Evolutionary conservation across 2,888 invertebrate species (phyloP).

Genomic region (Penaeus monodon): DNA sequence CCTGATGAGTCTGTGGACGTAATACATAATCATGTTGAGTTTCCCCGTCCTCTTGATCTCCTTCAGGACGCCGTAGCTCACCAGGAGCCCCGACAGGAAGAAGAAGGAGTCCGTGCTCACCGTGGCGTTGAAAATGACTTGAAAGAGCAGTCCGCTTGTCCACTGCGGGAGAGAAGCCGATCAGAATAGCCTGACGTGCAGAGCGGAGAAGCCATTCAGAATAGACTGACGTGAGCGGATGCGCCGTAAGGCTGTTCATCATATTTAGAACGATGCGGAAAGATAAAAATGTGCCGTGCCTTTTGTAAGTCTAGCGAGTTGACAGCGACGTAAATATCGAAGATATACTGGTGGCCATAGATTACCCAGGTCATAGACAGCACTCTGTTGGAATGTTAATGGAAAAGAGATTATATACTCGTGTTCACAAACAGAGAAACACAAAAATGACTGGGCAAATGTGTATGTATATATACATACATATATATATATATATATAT

Average conservation of each 20-base stretch:
- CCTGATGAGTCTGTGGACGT: conserved; percentile 24
- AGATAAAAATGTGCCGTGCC: too few species aligned
- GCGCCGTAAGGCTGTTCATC: too few species aligned
- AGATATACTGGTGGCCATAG: conserved; percentile 50
- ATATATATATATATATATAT: too few species aligned
- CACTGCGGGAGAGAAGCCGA: background rate
- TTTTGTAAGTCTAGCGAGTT: background rate
- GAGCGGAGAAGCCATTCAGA: background rate
- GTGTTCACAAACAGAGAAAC: too few species aligned
- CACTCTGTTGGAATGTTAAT: conserved; percentile 21
- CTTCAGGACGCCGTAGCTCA: conserved; percentile 29
- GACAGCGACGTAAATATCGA: background rate
- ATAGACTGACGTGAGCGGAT: too few species aligned
- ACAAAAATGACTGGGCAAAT: too few species aligned
- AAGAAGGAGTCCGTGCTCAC: conserved; percentile 51
- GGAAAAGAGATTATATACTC: background rate
- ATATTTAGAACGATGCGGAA: too few species aligned
- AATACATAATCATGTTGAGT: conserved; percentile 10
- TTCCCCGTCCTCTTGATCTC: conserved; percentile 2
- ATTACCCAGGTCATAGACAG: conserved; percentile 65
- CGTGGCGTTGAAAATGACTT: conserved; percentile 36
- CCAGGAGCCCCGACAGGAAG: conserved; percentile 46
- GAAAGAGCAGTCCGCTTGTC: background rate
- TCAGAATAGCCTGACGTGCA: too few species aligned
- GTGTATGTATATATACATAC: too few species aligned